A percentile compares a stretch with the other conserved stretches of the same genome.
Conservation (phyloP, 2,888 invertebrate species). For the Philereme transversata region DNA sequence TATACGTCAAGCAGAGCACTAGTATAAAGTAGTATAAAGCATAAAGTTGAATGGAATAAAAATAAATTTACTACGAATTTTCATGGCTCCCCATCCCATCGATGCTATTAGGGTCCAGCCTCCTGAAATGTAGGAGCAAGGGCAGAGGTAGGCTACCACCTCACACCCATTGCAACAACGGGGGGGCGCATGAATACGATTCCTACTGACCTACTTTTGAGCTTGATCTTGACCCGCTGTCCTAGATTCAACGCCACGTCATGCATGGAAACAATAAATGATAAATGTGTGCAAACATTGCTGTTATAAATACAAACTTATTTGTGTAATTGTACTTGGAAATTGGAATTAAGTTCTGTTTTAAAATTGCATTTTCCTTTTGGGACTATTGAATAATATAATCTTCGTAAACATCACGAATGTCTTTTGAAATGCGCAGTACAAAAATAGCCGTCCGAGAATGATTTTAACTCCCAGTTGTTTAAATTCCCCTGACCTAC, state of each 20-base stretch:
- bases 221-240: slow-evolving; percentile 68
- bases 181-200: slow-evolving; percentile 56
- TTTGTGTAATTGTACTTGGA: slow-evolving; percentile 1
- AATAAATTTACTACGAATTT: background rate
- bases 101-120: slow-evolving; percentile 3
- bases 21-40: background rate
- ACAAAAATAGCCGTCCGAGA: slow-evolving; percentile 64
- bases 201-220: slow-evolving; percentile 67
- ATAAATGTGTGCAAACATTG: slow-evolving; percentile 26
- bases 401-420: slow-evolving; percentile 22
- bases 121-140: slow-evolving; percentile 44
- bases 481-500: slow-evolving; percentile 72
- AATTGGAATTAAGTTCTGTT: background rate
- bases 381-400: slow-evolving; percentile 4
- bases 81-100: slow-evolving; percentile 1
- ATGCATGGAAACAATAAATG: slow-evolving; percentile 28
- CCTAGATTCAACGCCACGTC: slow-evolving; percentile 39
- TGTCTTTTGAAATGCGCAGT: slow-evolving; percentile 35
- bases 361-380: background rate
- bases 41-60: background rate
- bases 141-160: slow-evolving; percentile 43
- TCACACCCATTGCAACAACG: slow-evolving; percentile 34
- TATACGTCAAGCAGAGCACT: no score
- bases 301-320: slow-evolving; percentile 12
- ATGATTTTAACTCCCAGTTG: slow-evolving; percentile 59